Percentiles rank a stretch among this genome's conserved stretches.
Conservation (phyloP, 2,113 vertebrate species). For the Pampusana beccarii region DNA sequence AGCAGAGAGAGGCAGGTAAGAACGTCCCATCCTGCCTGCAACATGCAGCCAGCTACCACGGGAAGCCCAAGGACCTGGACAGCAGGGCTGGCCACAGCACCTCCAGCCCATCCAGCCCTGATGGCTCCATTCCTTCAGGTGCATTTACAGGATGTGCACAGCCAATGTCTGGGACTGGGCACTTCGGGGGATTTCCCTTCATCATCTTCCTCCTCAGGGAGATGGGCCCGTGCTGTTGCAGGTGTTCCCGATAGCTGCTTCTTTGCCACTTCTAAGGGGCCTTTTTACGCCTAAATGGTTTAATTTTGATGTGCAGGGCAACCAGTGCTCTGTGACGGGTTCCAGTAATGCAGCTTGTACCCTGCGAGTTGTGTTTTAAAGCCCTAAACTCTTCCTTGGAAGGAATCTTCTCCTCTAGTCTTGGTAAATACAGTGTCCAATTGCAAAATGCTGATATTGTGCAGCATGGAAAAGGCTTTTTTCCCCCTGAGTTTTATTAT, state of each 20-base stretch:
- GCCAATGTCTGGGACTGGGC: too few species aligned
- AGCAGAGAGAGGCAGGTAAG: not conserved
- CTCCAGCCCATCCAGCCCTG: not conserved
- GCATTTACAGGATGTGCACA: not conserved
- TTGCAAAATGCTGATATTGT: conserved; percentile 63
- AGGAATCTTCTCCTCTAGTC: conserved; percentile 33
- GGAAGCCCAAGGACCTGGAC: not conserved
- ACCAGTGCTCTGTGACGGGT: not conserved
- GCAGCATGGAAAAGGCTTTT: conserved; percentile 66
- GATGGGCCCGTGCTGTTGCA: not conserved
- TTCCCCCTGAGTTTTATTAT: conserved; percentile 61
- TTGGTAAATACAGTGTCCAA: conserved; percentile 54
- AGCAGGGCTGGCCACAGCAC: not conserved
- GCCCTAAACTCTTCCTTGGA: not conserved
- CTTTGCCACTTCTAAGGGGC: not conserved
- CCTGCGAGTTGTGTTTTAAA: not conserved
- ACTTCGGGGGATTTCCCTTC: not conserved
- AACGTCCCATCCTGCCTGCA: not conserved
- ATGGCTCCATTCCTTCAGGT: not conserved
- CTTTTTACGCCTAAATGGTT: not conserved
- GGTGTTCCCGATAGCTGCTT: not conserved
- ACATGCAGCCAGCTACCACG: not conserved
- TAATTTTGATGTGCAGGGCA: not conserved
- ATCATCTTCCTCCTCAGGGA: not conserved
- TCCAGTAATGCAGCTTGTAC: not conserved